These are phyloP conservation scores for Thymelicus lineola DNA, from an alignment of 2,888 invertebrate species.

Conservation along the genomic window DNA sequence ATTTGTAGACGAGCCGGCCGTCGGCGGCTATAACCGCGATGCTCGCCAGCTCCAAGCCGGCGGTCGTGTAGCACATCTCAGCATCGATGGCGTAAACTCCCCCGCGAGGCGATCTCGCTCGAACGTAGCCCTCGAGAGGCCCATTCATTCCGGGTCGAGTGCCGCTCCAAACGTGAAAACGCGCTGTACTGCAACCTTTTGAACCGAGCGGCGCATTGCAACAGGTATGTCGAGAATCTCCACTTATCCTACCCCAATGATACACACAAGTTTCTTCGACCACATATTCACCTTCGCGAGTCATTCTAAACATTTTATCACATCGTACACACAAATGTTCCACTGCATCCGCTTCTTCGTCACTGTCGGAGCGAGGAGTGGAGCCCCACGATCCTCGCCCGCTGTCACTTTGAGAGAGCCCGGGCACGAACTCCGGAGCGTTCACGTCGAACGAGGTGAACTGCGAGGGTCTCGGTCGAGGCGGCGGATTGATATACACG, in stretches of 20 bases:
- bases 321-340: conserved; percentile 90
- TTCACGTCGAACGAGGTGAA: conserved; percentile 86
- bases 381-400: conserved; percentile 83
- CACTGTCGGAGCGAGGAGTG: conserved; percentile 83
- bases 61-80: conserved; percentile 97
- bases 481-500: conserved; percentile 85
- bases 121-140: conserved; percentile 88
- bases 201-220: conserved; percentile 83
- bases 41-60: conserved; percentile 94
- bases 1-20: conserved; percentile 92
- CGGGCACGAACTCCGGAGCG: conserved; percentile 88
- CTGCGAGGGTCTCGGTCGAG: conserved; percentile 69
- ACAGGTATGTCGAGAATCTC: conserved; percentile 86
- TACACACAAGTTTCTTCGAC: conserved; percentile 91
- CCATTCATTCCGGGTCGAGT: conserved; percentile 89
- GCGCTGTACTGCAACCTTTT: conserved; percentile 87
- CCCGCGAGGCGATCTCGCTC: conserved; percentile 81
- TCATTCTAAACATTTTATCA: conserved; percentile 88
- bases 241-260: conserved; percentile 94
- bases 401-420: conserved; percentile 79
- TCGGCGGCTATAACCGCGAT: conserved; percentile 92
- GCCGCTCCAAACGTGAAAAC: conserved; percentile 92
- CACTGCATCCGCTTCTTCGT: conserved; percentile 83
- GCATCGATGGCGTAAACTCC: conserved; percentile 95
- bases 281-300: conserved; percentile 89